These are phyloP conservation scores for Platypus cylindrus DNA, from an alignment of 2,888 invertebrate species.

Conservation along the genomic window DNA sequence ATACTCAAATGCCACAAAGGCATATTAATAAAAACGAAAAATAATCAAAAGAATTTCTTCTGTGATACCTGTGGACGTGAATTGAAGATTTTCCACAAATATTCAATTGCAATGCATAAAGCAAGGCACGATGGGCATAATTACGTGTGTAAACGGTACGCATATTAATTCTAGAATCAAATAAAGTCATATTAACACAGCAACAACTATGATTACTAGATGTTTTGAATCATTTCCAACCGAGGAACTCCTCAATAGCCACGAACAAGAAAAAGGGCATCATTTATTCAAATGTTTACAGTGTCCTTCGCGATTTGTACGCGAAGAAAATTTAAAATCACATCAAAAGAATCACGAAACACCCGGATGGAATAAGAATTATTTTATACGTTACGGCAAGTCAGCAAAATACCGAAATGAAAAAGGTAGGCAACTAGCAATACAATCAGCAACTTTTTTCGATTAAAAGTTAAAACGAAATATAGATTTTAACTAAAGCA, in stretches of 20 bases:
- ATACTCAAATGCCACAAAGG: slow-evolving; percentile 13
- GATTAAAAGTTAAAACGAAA: too few species aligned
- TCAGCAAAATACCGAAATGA: slow-evolving; percentile 11
- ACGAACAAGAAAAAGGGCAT: slow-evolving; percentile 9
- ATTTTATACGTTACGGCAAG: slow-evolving; percentile 12
- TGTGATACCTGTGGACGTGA: slow-evolving; percentile 13
- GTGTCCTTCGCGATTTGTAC: slow-evolving; percentile 10
- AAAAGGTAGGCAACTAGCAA: slow-evolving; percentile 6
- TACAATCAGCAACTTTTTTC: too few species aligned
- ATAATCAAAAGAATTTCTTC: slow-evolving; percentile 11
- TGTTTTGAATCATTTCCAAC: slow-evolving; percentile 12
- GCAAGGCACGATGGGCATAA: slow-evolving; percentile 14
- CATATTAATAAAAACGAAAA: slow-evolving; percentile 8
- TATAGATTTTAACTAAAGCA: too few species aligned
- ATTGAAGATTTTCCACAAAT: slow-evolving; percentile 13
- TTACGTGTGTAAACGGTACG: slow-evolving; percentile 13
- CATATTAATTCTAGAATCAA: neutral
- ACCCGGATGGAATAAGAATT: slow-evolving; percentile 15
- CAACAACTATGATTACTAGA: slow-evolving; percentile 6
- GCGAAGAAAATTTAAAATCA: slow-evolving; percentile 11
- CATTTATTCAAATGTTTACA: slow-evolving; percentile 10
- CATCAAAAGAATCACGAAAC: slow-evolving; percentile 14
- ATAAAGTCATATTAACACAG: too few species aligned
- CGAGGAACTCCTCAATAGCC: slow-evolving; percentile 8
- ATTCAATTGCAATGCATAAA: slow-evolving; percentile 13